A percentile compares a stretch with the other conserved stretches of the same genome.
phyloP scores from a whole-genome alignment of 2,113 vertebrate species.

The Polypterus bichir region DNA sequence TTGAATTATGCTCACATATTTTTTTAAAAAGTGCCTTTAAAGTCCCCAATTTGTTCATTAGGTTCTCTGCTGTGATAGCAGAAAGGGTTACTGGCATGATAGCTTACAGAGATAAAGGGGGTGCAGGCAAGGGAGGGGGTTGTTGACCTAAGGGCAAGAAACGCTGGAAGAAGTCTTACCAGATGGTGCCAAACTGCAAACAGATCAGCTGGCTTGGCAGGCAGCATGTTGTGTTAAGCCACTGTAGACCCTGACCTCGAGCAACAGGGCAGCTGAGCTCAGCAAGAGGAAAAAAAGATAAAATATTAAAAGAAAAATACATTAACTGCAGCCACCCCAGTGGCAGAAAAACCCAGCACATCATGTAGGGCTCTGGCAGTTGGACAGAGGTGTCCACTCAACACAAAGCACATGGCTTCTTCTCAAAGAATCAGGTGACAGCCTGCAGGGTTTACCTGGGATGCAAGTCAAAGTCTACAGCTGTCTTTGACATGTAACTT shows the following conservation, averaged over 20 bases:
- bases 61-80: not conserved
- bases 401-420: too few relatives aligned
- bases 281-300: not conserved
- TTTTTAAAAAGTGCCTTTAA: too few relatives aligned
- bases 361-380: too few relatives aligned
- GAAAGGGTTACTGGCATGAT: not conserved
- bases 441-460: too few relatives aligned
- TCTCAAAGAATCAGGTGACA: too few relatives aligned
- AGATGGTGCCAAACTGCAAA: not conserved
- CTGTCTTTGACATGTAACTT: too few relatives aligned
- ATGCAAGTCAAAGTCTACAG: too few relatives aligned
- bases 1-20: too few relatives aligned
- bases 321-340: too few relatives aligned
- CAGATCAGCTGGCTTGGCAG: not conserved
- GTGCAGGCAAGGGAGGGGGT: not conserved
- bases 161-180: not conserved
- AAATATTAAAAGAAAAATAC: not conserved
- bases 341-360: too few relatives aligned
- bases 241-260: not conserved
- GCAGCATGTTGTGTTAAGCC: not conserved
- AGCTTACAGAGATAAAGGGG: not conserved
- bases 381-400: too few relatives aligned
- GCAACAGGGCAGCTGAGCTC: not conserved
- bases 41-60: too few relatives aligned
- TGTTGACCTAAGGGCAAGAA: not conserved